Conservation (phyloP, 1,140 invertebrate genomes). For the Drosophila santomea region DNA sequence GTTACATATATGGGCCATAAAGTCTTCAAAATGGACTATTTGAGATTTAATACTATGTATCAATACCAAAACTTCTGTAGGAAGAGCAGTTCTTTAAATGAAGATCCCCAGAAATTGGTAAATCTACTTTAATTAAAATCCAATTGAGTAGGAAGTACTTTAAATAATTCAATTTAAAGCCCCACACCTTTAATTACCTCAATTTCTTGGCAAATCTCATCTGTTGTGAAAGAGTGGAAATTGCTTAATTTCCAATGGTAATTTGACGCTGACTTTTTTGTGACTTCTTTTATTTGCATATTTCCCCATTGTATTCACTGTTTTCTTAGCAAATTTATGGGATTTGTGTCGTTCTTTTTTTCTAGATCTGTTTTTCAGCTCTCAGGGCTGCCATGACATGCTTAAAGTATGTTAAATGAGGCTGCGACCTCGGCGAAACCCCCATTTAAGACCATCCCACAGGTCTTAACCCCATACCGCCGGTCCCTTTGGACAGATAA, state of each 20-base stretch:
- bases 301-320: conserved; percentile 29
- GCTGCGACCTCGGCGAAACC: conserved; percentile 38
- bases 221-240: conserved; percentile 31
- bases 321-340: conserved; percentile 67
- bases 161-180: conserved; percentile 16
- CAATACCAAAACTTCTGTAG: too few relatives aligned
- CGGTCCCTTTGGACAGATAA: conserved; percentile 67
- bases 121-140: too few relatives aligned
- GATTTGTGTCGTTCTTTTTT: conserved; percentile 52
- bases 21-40: background rate
- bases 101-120: too few relatives aligned
- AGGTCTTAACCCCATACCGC: conserved; percentile 19
- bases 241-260: conserved; percentile 52
- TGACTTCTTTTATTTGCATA: conserved; percentile 41
- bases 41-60: too few relatives aligned
- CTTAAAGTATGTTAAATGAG: conserved; percentile 77
- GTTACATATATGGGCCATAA: background rate
- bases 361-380: conserved; percentile 18
- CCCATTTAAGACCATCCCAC: conserved; percentile 13
- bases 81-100: too few relatives aligned
- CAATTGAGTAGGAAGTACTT: too few relatives aligned
- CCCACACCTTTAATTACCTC: conserved; percentile 8
- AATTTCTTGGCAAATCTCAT: conserved; percentile 19
- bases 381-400: conserved; percentile 61
- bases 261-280: conserved; percentile 22